These are phyloP conservation scores for Diploscapter pachys DNA, from an alignment of 1,140 invertebrate genomes.

Conservation along the genomic window DNA sequence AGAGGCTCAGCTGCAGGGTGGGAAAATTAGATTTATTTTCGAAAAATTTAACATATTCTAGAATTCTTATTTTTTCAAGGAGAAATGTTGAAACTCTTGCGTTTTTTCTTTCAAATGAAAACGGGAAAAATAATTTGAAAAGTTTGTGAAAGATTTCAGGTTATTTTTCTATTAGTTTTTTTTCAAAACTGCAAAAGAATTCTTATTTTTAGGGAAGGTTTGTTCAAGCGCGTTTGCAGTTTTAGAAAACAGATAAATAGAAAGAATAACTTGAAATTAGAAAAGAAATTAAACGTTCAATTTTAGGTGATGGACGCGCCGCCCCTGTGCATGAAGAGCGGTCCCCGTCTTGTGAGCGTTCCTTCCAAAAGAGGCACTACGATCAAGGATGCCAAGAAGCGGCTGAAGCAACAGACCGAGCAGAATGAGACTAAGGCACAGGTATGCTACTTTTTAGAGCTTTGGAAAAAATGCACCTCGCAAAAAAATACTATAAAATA, in stretches of 20 bases:
- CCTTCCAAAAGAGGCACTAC: constrained; percentile 13
- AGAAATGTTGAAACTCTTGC: background rate
- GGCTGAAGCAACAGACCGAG: constrained; percentile 7
- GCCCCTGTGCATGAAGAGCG: constrained; percentile 16
- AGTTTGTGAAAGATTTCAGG: background rate
- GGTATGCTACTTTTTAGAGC: too few relatives aligned
- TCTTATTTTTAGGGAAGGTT: background rate
- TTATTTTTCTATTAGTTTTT: too few relatives aligned
- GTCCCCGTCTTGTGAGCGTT: constrained; percentile 16
- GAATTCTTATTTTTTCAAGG: background rate
- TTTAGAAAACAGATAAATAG: too few relatives aligned
- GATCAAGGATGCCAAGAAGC: constrained; percentile 16
- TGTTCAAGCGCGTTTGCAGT: background rate
- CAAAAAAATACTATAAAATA: too few relatives aligned
- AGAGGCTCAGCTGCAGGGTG: constrained; percentile 18
- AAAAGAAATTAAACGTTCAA: too few relatives aligned
- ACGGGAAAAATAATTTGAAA: background rate
- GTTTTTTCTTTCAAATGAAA: background rate
- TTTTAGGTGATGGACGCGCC: constrained; percentile 24
- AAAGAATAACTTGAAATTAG: too few relatives aligned
- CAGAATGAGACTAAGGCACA: background rate
- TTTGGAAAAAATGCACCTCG: too few relatives aligned
- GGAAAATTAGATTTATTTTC: background rate
- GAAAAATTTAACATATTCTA: background rate
- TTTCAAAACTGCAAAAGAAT: too few relatives aligned